These are phyloP conservation scores for Oreortyx pictus DNA, from an alignment of 2,797 vertebrate genomes.

Conservation along the genomic window DNA sequence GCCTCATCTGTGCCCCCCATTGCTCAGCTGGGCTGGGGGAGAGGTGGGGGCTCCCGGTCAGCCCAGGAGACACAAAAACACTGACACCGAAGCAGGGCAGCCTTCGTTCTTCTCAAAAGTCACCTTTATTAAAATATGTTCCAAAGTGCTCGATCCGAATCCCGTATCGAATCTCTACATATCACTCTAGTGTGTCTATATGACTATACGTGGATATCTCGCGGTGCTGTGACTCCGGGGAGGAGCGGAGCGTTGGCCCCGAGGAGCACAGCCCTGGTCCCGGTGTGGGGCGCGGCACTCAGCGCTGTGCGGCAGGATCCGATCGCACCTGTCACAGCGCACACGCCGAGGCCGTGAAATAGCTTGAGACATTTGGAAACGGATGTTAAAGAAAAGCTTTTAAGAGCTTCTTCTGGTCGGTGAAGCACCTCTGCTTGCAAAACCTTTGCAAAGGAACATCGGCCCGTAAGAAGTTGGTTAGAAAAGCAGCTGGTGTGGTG, in stretches of 20 bases:
- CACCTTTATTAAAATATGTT: constrained; percentile 77
- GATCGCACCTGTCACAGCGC: background rate
- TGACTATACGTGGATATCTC: background rate
- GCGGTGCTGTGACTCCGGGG: background rate
- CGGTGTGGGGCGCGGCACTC: background rate
- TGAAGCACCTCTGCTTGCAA: background rate
- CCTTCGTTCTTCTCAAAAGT: constrained; percentile 24
- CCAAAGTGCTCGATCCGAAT: constrained; percentile 24
- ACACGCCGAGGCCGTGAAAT: fast-evolving
- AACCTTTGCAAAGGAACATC: background rate
- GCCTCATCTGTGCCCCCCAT: background rate
- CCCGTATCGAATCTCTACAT: background rate
- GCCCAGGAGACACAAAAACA: background rate
- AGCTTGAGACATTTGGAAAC: constrained; percentile 23
- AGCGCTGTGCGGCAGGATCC: background rate
- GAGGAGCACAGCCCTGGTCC: background rate
- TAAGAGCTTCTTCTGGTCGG: background rate
- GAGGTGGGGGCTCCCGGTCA: background rate
- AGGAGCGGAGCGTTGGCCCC: background rate
- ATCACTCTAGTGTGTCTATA: background rate
- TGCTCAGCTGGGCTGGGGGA: background rate
- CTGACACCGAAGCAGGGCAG: background rate
- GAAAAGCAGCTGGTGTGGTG: background rate
- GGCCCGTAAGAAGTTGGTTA: background rate
- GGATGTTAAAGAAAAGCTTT: background rate